Evolutionary conservation across 2,113 vertebrate species (phyloP), one percentile per base, ranked within the genome.

Genomic region (Gracilinanus agilis): DNA sequence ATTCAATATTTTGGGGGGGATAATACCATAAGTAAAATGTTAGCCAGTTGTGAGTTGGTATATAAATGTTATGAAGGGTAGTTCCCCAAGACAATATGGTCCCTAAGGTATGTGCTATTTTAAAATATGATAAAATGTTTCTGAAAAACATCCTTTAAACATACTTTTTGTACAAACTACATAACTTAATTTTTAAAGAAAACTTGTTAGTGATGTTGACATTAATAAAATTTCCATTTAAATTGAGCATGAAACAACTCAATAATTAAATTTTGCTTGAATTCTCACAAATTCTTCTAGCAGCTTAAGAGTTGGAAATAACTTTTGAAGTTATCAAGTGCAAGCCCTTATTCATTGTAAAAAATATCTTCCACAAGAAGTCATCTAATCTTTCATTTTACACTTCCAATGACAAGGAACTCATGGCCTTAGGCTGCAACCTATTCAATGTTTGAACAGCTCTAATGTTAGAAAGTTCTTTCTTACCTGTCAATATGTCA

Each of bases 201-300:
- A 49, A 55, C 90, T 55, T 91, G 12, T 40, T 27, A 90, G n/a
- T 54, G 34, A 91, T 29, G 44, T 13, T 92, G 40, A 9, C 0
- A 44, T 93, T 91, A 90, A 92, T 93, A 96, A 92, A 53, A 21
- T 93, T 92, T 29, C 24, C 88, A 53, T 53, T 94, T 94, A 90
- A 88, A 89, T 90, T 92, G 34, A 93, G 83, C 19, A 34, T 44
- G 27, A 58, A 95, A 89, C 10, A 91, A 53, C 19, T 83, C 34
- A 9, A 34, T 83, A 40, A 40, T 83, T 13, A 94, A 49, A 91
- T 90, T 93, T 19, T 25, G 91, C 44, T 61, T 92, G 16, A 11
- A 55, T 40, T 95, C 94, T 93, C 44, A 92, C 44, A 49, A 34
- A 40, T 83, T 83, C 5, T 40, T 7, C n/a, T 21, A 83, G n/a